Base-by-base conservation (phyloP, 2,113 vertebrate species). In the Centropus bengalensis region DNA sequence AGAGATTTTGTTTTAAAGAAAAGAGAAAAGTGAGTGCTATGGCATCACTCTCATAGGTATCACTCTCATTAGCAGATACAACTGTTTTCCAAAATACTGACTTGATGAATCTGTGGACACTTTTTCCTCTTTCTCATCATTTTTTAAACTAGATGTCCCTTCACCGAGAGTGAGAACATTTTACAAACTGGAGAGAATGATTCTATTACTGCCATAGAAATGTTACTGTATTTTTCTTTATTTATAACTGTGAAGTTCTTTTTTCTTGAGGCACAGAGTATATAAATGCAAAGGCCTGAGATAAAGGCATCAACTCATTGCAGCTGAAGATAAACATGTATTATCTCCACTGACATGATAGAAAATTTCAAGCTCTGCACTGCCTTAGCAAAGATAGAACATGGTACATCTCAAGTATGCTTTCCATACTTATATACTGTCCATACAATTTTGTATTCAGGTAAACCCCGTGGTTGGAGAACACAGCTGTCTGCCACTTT, bases 261-360 rank as follows among this genome's bases (percentile, higher is more conserved):
- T 71, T 56, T 67, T 80, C 44, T 23, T 86, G 64, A 81, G 15
- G 27, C 66, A 78, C 5, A 45, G 22, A 7, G 3, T 45, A 27
- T 22, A 19, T n/a, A 44, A 77, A 40, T 49, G 6, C 26, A 45
- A 10, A 69, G 9, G 9, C 45, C 51, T 83, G 66, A 64, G 27
- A 33, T 36, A 60, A 1, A 56, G 23, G 16, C 9, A 87, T 81
- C 26, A 33, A 18, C 22, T 59, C 11, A 6, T 74, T 74, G 20
- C 18, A 63, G 15, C 15, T 70, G 28, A 78, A 42, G 51, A 8
- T 70, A 83, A 55, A 45, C 14, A 45, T 17, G 18, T 22, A 5
- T 2, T 60, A 9, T 59, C 45, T 77, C 36, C 32, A 74, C 8
- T 15, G 56, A 19, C 0, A 0, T 8, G 19, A n/a, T 2, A 76